A percentile compares a stretch with the other conserved stretches of the same genome.
Evolutionary conservation across 2,888 invertebrate genomes (phyloP).

Genomic region (Galeruca laticollis): DNA sequence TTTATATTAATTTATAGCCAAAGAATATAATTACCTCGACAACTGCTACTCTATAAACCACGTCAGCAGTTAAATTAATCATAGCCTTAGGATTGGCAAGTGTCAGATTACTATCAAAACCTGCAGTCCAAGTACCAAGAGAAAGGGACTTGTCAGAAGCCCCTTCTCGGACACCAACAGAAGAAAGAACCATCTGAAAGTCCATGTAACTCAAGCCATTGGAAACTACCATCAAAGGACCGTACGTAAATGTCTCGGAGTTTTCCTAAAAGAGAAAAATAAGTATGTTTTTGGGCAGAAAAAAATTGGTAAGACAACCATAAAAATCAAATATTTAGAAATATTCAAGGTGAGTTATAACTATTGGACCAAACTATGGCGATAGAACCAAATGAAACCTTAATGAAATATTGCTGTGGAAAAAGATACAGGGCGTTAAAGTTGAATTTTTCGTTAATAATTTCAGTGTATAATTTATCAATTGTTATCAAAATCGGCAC

Average conservation of each 20-base stretch:
- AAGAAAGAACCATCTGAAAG: conserved; percentile 79
- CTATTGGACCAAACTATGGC: no score
- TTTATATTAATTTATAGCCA: no score
- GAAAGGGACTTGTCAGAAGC: conserved; percentile 78
- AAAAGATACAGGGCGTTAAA: no score
- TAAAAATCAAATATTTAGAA: not conserved
- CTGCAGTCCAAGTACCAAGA: conserved; percentile 84
- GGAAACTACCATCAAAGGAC: conserved; percentile 72
- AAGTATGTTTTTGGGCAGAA: not conserved
- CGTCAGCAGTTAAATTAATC: conserved; percentile 82
- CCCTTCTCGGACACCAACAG: conserved; percentile 79
- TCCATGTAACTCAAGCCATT: conserved; percentile 83
- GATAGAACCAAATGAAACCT: no score
- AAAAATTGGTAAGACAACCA: not conserved
- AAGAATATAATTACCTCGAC: conserved; percentile 83
- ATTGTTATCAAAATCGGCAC: no score
- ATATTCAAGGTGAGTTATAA: no score
- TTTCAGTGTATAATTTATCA: no score
- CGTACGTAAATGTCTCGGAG: conserved; percentile 78
- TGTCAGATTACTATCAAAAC: conserved; percentile 76
- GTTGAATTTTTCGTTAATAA: no score
- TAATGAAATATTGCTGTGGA: no score
- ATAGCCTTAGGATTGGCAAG: conserved; percentile 76
- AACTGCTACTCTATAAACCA: conserved; percentile 89
- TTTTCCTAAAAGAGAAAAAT: conserved; percentile 40